A percentile compares a stretch with the other conserved stretches of the same genome.
These are phyloP conservation scores for Catocala sponsa DNA, from an alignment of 2,888 invertebrate species.

Conservation along the genomic window DNA sequence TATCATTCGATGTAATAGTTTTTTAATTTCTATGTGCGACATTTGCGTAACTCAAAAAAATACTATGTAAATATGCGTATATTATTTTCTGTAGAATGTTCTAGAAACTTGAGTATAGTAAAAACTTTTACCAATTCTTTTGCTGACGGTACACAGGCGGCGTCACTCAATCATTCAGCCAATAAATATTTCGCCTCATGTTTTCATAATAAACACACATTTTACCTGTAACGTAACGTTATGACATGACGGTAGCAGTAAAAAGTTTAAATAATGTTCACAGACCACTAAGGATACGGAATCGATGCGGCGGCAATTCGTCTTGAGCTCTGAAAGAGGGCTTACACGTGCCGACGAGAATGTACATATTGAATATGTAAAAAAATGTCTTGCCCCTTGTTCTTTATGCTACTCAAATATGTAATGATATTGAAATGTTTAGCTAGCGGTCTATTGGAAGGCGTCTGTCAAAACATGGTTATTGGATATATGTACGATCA, in stretches of 20 bases:
- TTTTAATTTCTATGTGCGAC: too few relatives aligned
- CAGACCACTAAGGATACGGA: conserved; percentile 47
- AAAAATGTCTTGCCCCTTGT: neutral
- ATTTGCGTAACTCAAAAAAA: too few relatives aligned
- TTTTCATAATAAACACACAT: conserved; percentile 72
- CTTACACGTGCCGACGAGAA: conserved; percentile 7
- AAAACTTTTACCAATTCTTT: conserved; percentile 7
- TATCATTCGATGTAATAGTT: too few relatives aligned
- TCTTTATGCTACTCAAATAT: too few relatives aligned
- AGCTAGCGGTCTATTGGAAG: too few relatives aligned
- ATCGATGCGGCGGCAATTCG: conserved; percentile 43
- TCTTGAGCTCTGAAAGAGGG: conserved; percentile 29
- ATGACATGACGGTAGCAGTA: conserved; percentile 64
- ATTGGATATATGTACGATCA: too few relatives aligned
- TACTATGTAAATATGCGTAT: too few relatives aligned
- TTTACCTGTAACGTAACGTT: conserved; percentile 67
- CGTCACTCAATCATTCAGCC: conserved; percentile 69
- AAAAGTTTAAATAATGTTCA: conserved; percentile 70
- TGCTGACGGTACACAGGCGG: conserved; percentile 40
- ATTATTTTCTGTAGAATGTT: too few relatives aligned
- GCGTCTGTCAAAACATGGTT: too few relatives aligned
- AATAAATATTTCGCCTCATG: conserved; percentile 80
- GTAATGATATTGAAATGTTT: too few relatives aligned
- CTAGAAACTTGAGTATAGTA: too few relatives aligned
- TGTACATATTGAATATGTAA: conserved; percentile 6